Base-by-base conservation (phyloP, 1,140 invertebrate genomes). In the Panagrolaimus sp. region DNA sequence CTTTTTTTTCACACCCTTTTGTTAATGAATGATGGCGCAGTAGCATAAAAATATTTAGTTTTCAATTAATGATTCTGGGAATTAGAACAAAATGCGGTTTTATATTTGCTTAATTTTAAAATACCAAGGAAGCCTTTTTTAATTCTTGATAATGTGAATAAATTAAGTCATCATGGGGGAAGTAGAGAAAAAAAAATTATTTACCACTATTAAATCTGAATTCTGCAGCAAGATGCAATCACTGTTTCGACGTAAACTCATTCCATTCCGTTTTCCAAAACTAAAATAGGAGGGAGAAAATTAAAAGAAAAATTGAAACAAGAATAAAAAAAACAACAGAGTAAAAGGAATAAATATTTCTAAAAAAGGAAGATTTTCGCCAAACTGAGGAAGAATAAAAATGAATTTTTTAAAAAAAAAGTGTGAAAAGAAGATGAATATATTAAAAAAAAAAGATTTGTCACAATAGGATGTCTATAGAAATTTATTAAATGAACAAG, bases 171-270 rank as follows among this genome's bases (percentile, higher is more conserved):
- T n/a, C 26, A 15, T 38, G 32, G 7, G 26, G 47, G 52, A 68
- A 69, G 17, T 10, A 46, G 24, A 55, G 43, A 70, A 24, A 43
- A 68, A 70, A 43, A 46, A 28, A 21, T 70, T 64, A 76, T 73
- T 71, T 66, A 77, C 75, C 72, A 79, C 75, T 62, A 77, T 79
- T 68, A 77, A 71, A 45, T 77, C 75, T 9, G 75, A 75, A n/a
- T 73, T 74, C 28, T 77, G 76, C 47, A 77, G 77, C 7, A 77
- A 67, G 38, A 77, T 68, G 68, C 75, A 77, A 52, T 77, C 75
- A 46, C 73, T 79, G 62, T 52, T 79, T 62, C 77, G 48, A 10
- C 75, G 46, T 44, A 77, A 48, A 74, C 79, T 79, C 77, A 77
- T 77, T 47, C 68, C 71, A 48, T 67, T 77, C 14, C 75, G 71